A percentile compares a stretch with the other conserved stretches of the same genome.
phyloP scores from a whole-genome alignment of 2,888 invertebrate genomes.

The Drosophila crucigera region DNA sequence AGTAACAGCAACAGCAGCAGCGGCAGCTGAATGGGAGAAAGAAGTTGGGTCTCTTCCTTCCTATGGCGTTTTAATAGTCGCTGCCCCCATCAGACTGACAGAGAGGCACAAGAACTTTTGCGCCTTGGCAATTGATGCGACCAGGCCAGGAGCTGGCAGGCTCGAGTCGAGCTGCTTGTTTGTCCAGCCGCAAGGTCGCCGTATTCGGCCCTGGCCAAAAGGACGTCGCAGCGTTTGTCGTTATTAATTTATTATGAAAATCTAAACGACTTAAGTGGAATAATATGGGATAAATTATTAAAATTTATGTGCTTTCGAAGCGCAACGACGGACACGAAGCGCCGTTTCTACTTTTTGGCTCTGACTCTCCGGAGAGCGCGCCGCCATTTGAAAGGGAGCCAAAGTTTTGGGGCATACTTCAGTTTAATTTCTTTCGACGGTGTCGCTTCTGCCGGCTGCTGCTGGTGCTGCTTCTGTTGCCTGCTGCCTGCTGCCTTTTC shows the following conservation, averaged over 20 bases:
- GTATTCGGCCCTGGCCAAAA: slow-evolving; percentile 13
- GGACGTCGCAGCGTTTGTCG: slow-evolving; percentile 65
- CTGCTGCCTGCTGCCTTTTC: slow-evolving; percentile 40
- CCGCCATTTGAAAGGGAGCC: slow-evolving; percentile 71
- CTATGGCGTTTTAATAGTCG: slow-evolving; percentile 59
- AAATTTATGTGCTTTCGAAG: slow-evolving; percentile 83
- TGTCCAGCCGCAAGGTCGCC: slow-evolving; percentile 65
- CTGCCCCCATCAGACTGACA: slow-evolving; percentile 12
- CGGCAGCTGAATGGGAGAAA: not conserved
- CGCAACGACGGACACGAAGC: slow-evolving; percentile 32
- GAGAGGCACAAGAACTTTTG: slow-evolving; percentile 50
- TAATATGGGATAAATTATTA: slow-evolving; percentile 85
- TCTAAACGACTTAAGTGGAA: slow-evolving; percentile 84
- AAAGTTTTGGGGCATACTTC: slow-evolving; percentile 70
- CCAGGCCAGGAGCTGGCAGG: slow-evolving; percentile 12
- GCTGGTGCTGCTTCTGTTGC: slow-evolving; percentile 3
- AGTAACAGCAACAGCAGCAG: not conserved
- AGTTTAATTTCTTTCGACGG: slow-evolving; percentile 75
- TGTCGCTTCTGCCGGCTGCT: slow-evolving; percentile 38
- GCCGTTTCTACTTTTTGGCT: slow-evolving; percentile 28
- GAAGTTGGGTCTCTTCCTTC: slow-evolving; percentile 5
- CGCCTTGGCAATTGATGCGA: slow-evolving; percentile 67
- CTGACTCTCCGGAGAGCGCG: slow-evolving; percentile 15
- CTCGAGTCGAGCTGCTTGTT: slow-evolving; percentile 33
- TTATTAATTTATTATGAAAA: slow-evolving; percentile 85